A percentile compares a stretch with the other conserved stretches of the same genome.
phyloP scores from a whole-genome alignment of 2,113 vertebrate species.

The Siphamia tubifer region DNA sequence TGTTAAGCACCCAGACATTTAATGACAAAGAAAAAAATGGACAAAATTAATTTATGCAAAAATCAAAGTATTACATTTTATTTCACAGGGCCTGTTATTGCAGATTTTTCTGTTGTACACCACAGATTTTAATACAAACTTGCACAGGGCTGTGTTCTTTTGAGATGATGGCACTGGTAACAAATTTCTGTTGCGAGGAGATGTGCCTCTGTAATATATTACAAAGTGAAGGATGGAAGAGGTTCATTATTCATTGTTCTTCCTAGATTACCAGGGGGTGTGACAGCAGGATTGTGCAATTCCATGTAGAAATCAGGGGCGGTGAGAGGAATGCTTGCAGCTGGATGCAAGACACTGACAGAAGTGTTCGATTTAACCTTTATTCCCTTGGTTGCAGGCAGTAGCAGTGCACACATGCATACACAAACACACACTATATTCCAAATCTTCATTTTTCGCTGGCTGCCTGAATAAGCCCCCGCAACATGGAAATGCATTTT shows the following conservation, averaged over 20 bases:
- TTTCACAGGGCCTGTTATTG: not conserved
- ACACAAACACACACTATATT: slow-evolving; percentile 41
- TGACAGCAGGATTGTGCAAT: slow-evolving; percentile 79
- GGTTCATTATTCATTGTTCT: slow-evolving; percentile 62
- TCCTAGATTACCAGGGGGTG: slow-evolving; percentile 55
- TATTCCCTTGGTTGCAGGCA: slow-evolving; percentile 37
- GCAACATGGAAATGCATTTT: slow-evolving; percentile 69
- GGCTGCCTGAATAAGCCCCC: slow-evolving; percentile 59
- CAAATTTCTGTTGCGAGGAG: slow-evolving; percentile 24
- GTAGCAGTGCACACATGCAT: slow-evolving; percentile 1
- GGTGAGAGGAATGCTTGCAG: slow-evolving; percentile 72
- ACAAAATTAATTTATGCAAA: too few species aligned
- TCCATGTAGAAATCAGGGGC: slow-evolving; percentile 77
- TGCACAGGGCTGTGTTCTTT: not conserved
- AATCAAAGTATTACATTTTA: too few species aligned
- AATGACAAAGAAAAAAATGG: too few species aligned
- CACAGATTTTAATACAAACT: slow-evolving; percentile 15
- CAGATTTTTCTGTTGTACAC: not conserved
- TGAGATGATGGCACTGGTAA: not conserved
- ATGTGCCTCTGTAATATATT: slow-evolving; percentile 18
- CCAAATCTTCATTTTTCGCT: slow-evolving; percentile 28
- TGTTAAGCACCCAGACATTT: too few species aligned
- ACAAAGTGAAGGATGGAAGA: slow-evolving; percentile 28
- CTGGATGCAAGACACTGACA: slow-evolving; percentile 69
- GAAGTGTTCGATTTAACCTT: slow-evolving; percentile 73